Evolutionary conservation across 2,113 vertebrate species (phyloP), one percentile per base, ranked within the genome.

Genomic region (Salminus brasiliensis): DNA sequence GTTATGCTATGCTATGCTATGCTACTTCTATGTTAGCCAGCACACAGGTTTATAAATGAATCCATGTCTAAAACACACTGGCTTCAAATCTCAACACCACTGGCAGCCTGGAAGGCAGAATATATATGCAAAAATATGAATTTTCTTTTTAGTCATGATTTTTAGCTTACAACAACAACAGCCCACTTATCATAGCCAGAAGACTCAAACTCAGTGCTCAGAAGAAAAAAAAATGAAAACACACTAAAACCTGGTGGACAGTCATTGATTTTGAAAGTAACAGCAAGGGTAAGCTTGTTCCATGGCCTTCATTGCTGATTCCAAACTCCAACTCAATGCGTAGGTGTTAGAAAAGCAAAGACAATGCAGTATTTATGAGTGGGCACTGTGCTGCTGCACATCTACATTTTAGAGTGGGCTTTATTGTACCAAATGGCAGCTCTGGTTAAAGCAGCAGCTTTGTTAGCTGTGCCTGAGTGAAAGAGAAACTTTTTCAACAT

Each of bases 261-360:
- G 18, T 47, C 7, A 36, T 7, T 32, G 29, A 47, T 57, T 57
- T 36, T 53, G 11, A 55, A 65, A 23, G n/a, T 41, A 43, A 18
- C 23, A 60, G 34, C 15, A 49, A 39, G 34, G 72, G 65, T 71
- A 65, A 71, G 9, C 29, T 63, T 71, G 21, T 18, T 43, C 29
- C n/a, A 39, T 21, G 60, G 36, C 75, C 21, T 45, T 67, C 47
- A 45, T 32, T 36, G 23, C 34, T 49, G 36, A 25, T 49, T 72
- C 52, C 30, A 27, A 53, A 72, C 49, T 59, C 23, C 36, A 71
- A 39, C n/a, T 43, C n/a, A 66, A 15, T 36, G 74, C 41, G 68
- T 77, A 57, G 47, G 74, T 66, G 68, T 72, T 45, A 57, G 29
- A 77, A 69, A 43, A 45, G 23, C 57, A 80, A 81, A 77, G 43